phyloP scores from a whole-genome alignment of 2,888 invertebrate species.

The Tinea trinotella region DNA sequence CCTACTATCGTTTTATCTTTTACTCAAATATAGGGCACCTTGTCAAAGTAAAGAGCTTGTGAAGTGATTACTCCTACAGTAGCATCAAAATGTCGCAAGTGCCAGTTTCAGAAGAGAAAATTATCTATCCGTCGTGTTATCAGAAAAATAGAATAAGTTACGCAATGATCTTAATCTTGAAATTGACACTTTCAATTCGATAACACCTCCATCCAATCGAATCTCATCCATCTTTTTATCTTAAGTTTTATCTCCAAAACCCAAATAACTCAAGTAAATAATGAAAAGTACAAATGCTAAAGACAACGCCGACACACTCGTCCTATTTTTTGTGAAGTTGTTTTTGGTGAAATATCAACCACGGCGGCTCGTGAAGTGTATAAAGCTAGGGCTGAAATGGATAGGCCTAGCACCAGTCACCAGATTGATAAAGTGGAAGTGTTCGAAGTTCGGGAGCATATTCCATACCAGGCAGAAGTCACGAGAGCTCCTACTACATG shows the following conservation, averaged over 20 bases:
- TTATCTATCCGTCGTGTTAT: constrained; percentile 1
- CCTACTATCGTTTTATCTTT: constrained; percentile 1
- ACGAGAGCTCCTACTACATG: constrained; percentile 52
- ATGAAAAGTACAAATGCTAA: neutral
- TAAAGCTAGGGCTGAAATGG: constrained; percentile 1
- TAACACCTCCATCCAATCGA: constrained; percentile 2
- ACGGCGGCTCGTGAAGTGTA: constrained; percentile 4
- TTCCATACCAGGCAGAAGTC: constrained; percentile 59
- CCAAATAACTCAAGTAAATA: neutral
- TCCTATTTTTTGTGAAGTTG: neutral
- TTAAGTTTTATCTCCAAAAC: neutral
- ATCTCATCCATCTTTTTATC: neutral
- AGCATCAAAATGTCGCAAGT: constrained; percentile 3
- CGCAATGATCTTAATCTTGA: constrained; percentile 54
- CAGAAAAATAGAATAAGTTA: constrained; percentile 30
- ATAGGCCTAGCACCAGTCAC: constrained; percentile 36
- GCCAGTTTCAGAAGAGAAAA: constrained; percentile 7
- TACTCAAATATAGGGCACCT: constrained; percentile 5
- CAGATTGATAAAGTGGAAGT: constrained; percentile 50
- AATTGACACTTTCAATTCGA: constrained; percentile 42
- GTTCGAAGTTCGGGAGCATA: constrained; percentile 60
- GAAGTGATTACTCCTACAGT: neutral
- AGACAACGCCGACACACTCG: neutral
- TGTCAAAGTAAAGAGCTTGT: neutral
- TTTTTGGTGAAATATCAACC: neutral